phyloP scores from a whole-genome alignment of 2,888 invertebrate species.

The Cheilosia variabilis region DNA sequence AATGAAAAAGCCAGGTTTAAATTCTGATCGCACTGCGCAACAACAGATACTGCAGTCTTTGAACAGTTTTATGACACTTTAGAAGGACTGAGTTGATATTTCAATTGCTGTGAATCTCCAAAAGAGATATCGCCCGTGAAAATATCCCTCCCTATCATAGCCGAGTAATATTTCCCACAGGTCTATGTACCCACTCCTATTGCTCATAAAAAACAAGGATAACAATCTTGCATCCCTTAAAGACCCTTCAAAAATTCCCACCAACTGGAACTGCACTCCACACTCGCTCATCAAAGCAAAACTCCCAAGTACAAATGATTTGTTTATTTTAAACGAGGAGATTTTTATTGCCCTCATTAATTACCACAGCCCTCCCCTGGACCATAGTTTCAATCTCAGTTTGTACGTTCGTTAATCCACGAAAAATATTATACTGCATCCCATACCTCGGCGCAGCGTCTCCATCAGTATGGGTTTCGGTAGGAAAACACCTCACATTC shows the following conservation, averaged over 20 bases:
- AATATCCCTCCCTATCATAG: constrained; percentile 49
- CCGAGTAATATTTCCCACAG: constrained; percentile 39
- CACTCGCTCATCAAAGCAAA: constrained; percentile 54
- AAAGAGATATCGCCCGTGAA: constrained; percentile 29
- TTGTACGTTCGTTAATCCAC: constrained; percentile 70
- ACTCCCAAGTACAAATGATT: constrained; percentile 74
- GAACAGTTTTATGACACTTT: too few relatives aligned
- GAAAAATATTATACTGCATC: constrained; percentile 49
- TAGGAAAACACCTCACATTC: constrained; percentile 57
- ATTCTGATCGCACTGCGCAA: too few relatives aligned
- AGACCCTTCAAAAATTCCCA: constrained; percentile 18
- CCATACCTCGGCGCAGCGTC: neutral
- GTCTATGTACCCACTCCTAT: too few relatives aligned
- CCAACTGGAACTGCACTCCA: neutral
- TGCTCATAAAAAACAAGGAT: constrained; percentile 36
- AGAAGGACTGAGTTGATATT: too few relatives aligned
- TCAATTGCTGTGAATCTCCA: neutral
- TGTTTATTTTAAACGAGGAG: constrained; percentile 73
- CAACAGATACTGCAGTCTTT: too few relatives aligned
- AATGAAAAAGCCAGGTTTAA: too few relatives aligned
- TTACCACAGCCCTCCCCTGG: constrained; percentile 79
- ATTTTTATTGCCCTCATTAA: constrained; percentile 83
- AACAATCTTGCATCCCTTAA: constrained; percentile 34
- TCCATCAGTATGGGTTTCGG: constrained; percentile 18
- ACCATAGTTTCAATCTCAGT: constrained; percentile 57